A percentile compares a stretch with the other conserved stretches of the same genome.
Evolutionary conservation across 2,113 vertebrate genomes (phyloP).

Genomic region (Tauraco erythrolophus): DNA sequence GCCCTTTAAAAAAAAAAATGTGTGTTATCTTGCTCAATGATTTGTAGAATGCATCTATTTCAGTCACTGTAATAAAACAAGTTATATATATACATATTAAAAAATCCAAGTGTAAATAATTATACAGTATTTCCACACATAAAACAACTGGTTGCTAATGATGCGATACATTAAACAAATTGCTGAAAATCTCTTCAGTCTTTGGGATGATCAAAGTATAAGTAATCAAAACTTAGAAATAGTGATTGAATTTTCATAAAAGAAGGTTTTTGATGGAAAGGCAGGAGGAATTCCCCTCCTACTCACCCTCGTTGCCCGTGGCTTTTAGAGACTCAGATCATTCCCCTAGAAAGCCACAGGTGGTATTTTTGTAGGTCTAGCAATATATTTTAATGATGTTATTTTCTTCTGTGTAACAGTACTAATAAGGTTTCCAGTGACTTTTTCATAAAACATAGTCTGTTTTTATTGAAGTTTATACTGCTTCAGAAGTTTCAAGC

Average conservation of each 20-base stretch:
- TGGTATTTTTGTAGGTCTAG: background rate
- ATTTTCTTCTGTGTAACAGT: background rate
- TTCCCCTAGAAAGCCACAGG: background rate
- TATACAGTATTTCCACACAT: slow-evolving; percentile 3
- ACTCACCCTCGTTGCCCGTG: background rate
- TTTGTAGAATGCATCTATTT: background rate
- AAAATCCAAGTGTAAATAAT: slow-evolving; percentile 42
- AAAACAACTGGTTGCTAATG: slow-evolving; percentile 16
- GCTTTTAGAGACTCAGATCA: background rate
- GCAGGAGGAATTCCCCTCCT: background rate
- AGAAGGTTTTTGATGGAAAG: slow-evolving; percentile 5
- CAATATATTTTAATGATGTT: background rate
- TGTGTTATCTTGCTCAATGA: background rate
- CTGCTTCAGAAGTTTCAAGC: background rate
- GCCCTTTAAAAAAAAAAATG: slow-evolving; percentile 69
- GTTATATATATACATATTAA: background rate
- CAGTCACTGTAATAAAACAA: slow-evolving; percentile 17
- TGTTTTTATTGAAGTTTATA: slow-evolving; percentile 2
- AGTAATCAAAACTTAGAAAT: slow-evolving; percentile 29
- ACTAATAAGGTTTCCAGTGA: background rate
- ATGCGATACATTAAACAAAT: slow-evolving; percentile 35
- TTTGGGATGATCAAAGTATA: slow-evolving; percentile 75
- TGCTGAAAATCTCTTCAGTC: slow-evolving; percentile 58
- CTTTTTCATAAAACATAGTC: background rate
- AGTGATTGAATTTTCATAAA: slow-evolving; percentile 64